Percentiles rank a stretch among this genome's conserved stretches.
phyloP scores from a whole-genome alignment of 2,888 invertebrate genomes.

The Dolomedes plantarius region DNA sequence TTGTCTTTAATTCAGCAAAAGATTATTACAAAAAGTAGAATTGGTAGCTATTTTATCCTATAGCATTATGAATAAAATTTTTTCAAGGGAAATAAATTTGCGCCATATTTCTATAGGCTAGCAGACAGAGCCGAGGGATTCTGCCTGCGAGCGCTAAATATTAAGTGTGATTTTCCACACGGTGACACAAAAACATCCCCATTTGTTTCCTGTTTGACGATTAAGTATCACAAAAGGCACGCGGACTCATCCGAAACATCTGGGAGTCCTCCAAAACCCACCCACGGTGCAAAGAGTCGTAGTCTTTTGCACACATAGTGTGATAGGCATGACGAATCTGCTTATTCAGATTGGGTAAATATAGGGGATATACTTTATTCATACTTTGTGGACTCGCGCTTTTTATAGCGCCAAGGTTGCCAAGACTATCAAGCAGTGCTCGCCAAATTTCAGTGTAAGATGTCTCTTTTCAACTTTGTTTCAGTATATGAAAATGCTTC shows the following conservation, averaged over 20 bases:
- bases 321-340: slow-evolving; percentile 69
- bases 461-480: too few species aligned
- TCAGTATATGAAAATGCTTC: too few species aligned
- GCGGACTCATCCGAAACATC: slow-evolving; percentile 60
- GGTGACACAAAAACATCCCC: slow-evolving; percentile 2
- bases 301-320: slow-evolving; percentile 37
- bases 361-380: slow-evolving; percentile 62
- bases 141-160: too few species aligned
- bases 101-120: too few species aligned
- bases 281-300: slow-evolving; percentile 32
- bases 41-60: too few species aligned
- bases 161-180: not conserved
- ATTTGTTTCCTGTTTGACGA: not conserved
- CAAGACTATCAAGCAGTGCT: not conserved
- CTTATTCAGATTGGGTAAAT: slow-evolving; percentile 69
- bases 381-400: slow-evolving; percentile 59
- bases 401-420: slow-evolving; percentile 49
- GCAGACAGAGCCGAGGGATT: too few species aligned
- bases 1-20: too few species aligned
- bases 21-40: too few species aligned
- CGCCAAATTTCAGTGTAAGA: too few species aligned
- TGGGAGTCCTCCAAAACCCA: slow-evolving; percentile 48
- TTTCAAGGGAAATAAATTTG: too few species aligned
- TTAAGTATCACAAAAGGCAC: slow-evolving; percentile 14
- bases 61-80: too few species aligned